These are phyloP conservation scores for Hydroisotoma schaefferi DNA, from an alignment of 2,888 invertebrate genomes.

Conservation along the genomic window DNA sequence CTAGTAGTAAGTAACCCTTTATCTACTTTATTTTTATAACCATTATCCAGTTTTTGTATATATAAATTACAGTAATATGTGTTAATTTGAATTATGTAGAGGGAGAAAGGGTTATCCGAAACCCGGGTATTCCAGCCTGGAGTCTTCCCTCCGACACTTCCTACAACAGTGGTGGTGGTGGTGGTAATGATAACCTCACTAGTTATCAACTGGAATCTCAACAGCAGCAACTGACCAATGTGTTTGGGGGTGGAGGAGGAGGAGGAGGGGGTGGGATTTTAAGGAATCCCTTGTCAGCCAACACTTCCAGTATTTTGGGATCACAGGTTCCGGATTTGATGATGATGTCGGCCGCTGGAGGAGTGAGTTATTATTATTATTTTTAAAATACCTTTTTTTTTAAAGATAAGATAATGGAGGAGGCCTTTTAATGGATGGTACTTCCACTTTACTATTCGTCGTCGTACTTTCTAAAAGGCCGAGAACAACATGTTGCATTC, in stretches of 20 bases:
- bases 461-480: slow-evolving; percentile 38
- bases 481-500: slow-evolving; percentile 25
- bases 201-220: neutral
- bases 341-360: slow-evolving; percentile 26
- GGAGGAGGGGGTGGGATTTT: neutral
- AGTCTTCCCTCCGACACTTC: too few species aligned
- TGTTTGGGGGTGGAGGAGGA: neutral
- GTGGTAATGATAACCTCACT: neutral
- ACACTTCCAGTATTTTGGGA: neutral
- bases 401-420: neutral
- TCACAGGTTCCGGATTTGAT: slow-evolving; percentile 27
- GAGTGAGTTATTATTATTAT: slow-evolving; percentile 21
- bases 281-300: neutral
- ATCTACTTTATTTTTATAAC: neutral
- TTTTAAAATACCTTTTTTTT: neutral
- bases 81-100: neutral
- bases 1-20: neutral
- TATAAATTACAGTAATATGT: neutral
- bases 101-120: neutral
- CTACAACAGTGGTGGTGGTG: neutral
- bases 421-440: slow-evolving; percentile 37
- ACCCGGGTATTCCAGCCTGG: too few species aligned
- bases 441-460: slow-evolving; percentile 16
- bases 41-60: neutral
- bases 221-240: too few species aligned